Base-by-base conservation (phyloP, 92 coral and sea anemone species). In the Isaurus tuberculatus region DNA sequence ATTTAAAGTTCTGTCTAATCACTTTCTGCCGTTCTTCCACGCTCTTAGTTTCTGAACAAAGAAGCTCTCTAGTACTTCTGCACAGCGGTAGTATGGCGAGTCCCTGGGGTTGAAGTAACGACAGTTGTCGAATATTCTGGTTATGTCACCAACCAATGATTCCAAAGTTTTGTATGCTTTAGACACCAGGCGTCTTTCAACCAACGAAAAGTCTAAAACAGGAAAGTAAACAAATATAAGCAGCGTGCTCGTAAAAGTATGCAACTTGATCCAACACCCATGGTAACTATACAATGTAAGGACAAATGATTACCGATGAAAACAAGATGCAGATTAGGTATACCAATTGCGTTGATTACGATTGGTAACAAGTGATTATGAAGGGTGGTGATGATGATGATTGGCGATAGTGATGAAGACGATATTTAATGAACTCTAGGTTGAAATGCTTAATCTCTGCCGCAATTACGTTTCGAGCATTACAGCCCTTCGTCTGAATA, bases 41-140 rank as follows among this genome's bases (percentile, higher is more conserved):
- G 94, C 93, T 25, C 95, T 91, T 27, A 96, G 92, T 82, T 94
- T 96, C 72, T 96, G 98, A 14, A 96, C 99, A 40, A 96, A 96
- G 73, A 96, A 94, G 69, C 94, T 90, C 71, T 96, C 99, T 85
- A 96, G 79, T 32, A 96, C 99, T 84, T 96, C 99, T 58, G 99
- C 99, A 80, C 99, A 96, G 87, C 99, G 98, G 80, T 96, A 96
- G 77, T 94, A 96, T 2, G 99, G 93, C 4, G 99, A 94, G 77
- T 96, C 99, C 78, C 94, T 89, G 57, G 93, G 93, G 79, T 96
- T 96, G 81, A 92, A 96, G 78, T 90, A 88, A n/a, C 99, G 97
- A 79, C 99, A 96, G 90, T 96, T 96, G 86, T 96, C 95, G 78
- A 96, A 96, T 43, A 96, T 94, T 81, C 86, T 90, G 25, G 98